Evolutionary conservation across 1,140 invertebrate genomes (phyloP), one percentile per base, ranked within the genome.

Genomic region (Glossosoma conforme): DNA sequence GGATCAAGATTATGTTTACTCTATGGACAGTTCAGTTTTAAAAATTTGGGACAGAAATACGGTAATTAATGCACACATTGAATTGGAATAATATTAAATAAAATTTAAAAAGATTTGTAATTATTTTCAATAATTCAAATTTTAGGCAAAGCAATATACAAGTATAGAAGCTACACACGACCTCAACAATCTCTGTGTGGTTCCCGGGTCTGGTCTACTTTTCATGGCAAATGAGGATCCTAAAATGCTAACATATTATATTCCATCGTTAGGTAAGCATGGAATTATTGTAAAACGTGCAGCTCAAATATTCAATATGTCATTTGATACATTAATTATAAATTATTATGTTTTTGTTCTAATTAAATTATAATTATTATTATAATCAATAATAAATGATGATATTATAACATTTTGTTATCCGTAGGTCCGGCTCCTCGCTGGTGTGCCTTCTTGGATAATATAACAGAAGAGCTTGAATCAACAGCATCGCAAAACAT

Each of bases 391-490:
- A 36, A 1, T 40, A 21, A 18, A 0, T 19, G 20, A 1, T 9
- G 17, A 35, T 44, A 36, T 18, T 37, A 18, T 44, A 33, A 43
- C 41, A 11, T 22, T 25, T 46, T 19, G 11, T 11, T 28, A 35
- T 50, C 8, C 35, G 19, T 37, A 75, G 95, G 97, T 9, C 91
- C 95, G 30, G 97, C 97, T 8, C 97, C 97, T 2, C 85, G 81
- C 61, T 99, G 97, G 97, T 98, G 96, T 68, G 86, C 88, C 24
- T 97, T 97, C 68, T 78, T 99, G 32, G 97, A 99, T 66, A 93
- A 89, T 66, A 75, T 99, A 8, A 98, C 95, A 4, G 96, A 99
- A 75, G 97, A 99, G 77, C 74, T 99, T 56, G 96, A 99, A 71
- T 76, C 72, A 15, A 74, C 77, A 30, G 72, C 77, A 6, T 63